Evolutionary conservation across 2,888 invertebrate genomes (phyloP), one percentile per base, ranked within the genome.

Genomic region (Isoperla grammatica): DNA sequence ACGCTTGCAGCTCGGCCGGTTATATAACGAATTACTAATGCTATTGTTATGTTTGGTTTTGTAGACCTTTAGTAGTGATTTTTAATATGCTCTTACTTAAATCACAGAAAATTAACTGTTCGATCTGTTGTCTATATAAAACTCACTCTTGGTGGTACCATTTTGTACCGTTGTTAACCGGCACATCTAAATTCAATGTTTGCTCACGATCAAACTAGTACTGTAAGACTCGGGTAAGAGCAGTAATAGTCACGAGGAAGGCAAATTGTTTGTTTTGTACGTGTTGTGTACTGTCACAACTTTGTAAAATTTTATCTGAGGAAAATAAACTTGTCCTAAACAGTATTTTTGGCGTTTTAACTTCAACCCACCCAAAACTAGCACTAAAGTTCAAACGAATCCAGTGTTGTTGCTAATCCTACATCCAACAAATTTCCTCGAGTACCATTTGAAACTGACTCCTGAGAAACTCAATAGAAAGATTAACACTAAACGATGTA

Each of bases 241-340:
- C 53, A 37, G 53, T 53, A 37, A 53, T 53, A 11, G 19, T 19
- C 53, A 53, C 37, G 39, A 39, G 15, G 37, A 53, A 53, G 35
- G 53, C 53, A 53, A 53, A 35, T 53, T 53, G 17, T 20, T 53
- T 53, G 53, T 39, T 45, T 45, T 45, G 6, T 45, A 13, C 19
- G 17, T 45, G 45, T 53, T 53, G 37, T 39, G 39, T 53, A 37
- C 20, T 53, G 53, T 37, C 53, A 53, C 53, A 53, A 57, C 59
- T 61, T 63, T 63, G 63, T 63, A 61, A 63, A 54, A 57, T 61
- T 58, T 60, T 59, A 59, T 63, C 59, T 61, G 57, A 63, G 50
- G 22, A 40, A 53, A 63, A 60, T 57, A 63, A 63, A 61, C 53
- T 58, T 58, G 57, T 61, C 61, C 48, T 17, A 17, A 5, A 45